Conservation (phyloP, 2,113 vertebrate species). For the Girardinichthys multiradiatus region DNA sequence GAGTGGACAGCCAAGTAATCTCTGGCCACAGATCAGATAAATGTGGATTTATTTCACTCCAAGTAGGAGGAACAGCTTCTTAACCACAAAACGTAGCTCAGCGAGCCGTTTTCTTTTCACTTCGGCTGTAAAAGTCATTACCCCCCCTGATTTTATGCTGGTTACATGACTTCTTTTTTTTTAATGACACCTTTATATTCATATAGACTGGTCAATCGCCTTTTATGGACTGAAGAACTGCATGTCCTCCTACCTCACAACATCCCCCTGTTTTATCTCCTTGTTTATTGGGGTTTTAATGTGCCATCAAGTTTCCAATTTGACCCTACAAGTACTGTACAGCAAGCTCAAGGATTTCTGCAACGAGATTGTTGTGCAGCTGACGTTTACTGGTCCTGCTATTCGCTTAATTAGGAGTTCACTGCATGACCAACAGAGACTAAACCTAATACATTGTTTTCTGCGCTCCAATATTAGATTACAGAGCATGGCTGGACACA, state of each 20-base stretch:
- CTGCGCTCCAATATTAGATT: conserved; percentile 65
- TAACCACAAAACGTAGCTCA: too few relatives aligned
- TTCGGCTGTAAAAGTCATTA: too few relatives aligned
- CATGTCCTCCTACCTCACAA: conserved; percentile 19
- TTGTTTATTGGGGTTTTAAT: neutral
- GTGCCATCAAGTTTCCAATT: neutral
- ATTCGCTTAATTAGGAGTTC: conserved; percentile 53
- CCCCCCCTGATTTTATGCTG: neutral
- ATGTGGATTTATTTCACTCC: conserved; percentile 21
- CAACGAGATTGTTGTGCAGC: conserved; percentile 30
- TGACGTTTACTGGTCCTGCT: conserved; percentile 34
- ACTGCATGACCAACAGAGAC: conserved; percentile 22
- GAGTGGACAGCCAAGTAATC: conserved; percentile 24
- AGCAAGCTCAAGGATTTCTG: neutral
- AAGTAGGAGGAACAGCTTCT: too few relatives aligned
- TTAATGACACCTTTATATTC: neutral
- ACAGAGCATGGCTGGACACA: conserved; percentile 59
- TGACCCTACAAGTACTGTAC: neutral
- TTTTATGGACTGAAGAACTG: conserved; percentile 14
- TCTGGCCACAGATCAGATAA: conserved; percentile 34
- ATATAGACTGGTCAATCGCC: neutral
- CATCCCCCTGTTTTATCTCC: conserved; percentile 31
- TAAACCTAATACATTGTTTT: conserved; percentile 59
- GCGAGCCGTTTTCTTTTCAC: too few relatives aligned
- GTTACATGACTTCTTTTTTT: too few relatives aligned